Base-by-base conservation (phyloP, 2,113 vertebrate genomes). In the Epinephelus fuscoguttatus region DNA sequence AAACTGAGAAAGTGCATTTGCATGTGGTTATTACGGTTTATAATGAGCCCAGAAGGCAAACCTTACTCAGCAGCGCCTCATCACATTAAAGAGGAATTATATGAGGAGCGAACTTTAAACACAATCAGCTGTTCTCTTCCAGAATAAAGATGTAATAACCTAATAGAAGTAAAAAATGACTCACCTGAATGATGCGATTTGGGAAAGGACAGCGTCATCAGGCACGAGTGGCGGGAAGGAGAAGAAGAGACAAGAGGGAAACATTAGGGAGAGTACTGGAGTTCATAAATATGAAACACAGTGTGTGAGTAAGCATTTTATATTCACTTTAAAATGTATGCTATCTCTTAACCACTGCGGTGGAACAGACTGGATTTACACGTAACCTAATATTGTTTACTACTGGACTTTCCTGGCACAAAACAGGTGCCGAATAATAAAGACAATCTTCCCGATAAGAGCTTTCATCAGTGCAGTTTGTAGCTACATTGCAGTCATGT, bases 131-230 rank as follows among this genome's bases (percentile, higher is more conserved):
- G 5, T 75, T 73, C 67, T 56, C 12, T 56, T 45, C 27, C 25
- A 49, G 42, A 74, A 37, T 45, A 71, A 11, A 68, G 56, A 78
- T 50, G 9, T 53, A 80, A 76, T 67, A 15, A 72, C 2, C 76
- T 45, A 74, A 85, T 23, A 73, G 19, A 17, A 50, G 12, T 68
- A 2, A 76, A 81, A 87, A 62, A 73, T 84, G 40, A 94, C 94
- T 94, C 69, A 95, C 94, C 94, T 95, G 85, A 80, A 73, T 60
- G 88, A 85, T 73, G 80, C 27, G 60, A 82, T 80, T 77, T 66
- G 66, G 66, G 52, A 37, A 53, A 71, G 25, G 59, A 68, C 17
- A 50, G 68, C 13, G 25, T 84, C 85, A 84, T 33, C 69, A 59
- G 63, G 68, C 30, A 55, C 11, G 18, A 14, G 27, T 7, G 57